These are phyloP conservation scores for Sisyra nigra DNA, from an alignment of 2,888 invertebrate species.

Conservation along the genomic window DNA sequence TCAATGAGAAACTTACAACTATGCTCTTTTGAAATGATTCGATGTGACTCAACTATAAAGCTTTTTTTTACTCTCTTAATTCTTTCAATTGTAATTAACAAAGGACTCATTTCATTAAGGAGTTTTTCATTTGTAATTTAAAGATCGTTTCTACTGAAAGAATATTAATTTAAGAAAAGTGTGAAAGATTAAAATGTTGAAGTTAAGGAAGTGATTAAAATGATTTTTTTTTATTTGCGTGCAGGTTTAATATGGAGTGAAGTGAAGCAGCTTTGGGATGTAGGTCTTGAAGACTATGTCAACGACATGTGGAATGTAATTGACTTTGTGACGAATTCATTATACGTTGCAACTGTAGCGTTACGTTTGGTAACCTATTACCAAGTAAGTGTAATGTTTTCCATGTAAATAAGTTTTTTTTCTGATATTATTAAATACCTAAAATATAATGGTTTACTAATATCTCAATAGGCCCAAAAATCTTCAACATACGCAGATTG, in stretches of 20 bases:
- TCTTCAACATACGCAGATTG: constrained; percentile 42
- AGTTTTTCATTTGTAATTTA: too few species aligned
- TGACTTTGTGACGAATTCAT: constrained; percentile 94
- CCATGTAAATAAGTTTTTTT: neutral
- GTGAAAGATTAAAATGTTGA: too few species aligned
- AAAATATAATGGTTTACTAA: neutral
- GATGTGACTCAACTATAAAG: too few species aligned
- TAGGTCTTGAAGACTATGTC: constrained; percentile 89
- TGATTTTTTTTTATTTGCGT: too few species aligned
- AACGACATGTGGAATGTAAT: constrained; percentile 99
- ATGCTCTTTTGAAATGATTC: too few species aligned
- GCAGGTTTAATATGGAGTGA: constrained; percentile 97
- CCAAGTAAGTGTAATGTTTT: constrained; percentile 43
- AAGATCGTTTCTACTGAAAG: too few species aligned
- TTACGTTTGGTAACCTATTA: constrained; percentile 87
- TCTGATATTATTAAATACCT: neutral
- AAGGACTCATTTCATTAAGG: too few species aligned
- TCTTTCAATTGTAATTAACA: too few species aligned
- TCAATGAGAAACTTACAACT: too few species aligned
- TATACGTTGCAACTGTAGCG: constrained; percentile 94
- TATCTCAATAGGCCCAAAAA: constrained; percentile 38
- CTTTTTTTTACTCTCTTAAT: too few species aligned
- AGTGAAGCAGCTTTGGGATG: constrained; percentile 97
- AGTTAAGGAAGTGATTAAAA: too few species aligned
- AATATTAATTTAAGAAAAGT: too few species aligned